A percentile compares a stretch with the other conserved stretches of the same genome.
Conservation (phyloP, 2,113 vertebrate species). For the Regulus satrapa region DNA sequence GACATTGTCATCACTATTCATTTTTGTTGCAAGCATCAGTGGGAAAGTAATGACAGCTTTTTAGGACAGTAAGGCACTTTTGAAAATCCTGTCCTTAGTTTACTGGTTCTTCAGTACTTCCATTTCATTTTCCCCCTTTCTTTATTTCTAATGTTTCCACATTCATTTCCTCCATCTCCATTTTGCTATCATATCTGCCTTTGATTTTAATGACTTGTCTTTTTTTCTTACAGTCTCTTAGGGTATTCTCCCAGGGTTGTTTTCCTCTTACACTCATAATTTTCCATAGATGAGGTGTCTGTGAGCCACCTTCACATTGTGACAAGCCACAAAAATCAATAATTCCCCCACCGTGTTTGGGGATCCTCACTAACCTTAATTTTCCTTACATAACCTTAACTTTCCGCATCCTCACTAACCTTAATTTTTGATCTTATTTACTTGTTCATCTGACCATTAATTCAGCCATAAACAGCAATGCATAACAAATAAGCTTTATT, state of each 20-base stretch:
- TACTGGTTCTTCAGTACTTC: neutral
- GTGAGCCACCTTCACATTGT: neutral
- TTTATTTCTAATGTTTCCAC: neutral
- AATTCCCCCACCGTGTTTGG: accelerated
- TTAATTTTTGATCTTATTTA: neutral
- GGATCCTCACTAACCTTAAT: no score
- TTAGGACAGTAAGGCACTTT: neutral
- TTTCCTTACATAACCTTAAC: neutral
- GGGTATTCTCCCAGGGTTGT: neutral
- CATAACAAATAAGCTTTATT: neutral
- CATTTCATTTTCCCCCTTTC: neutral
- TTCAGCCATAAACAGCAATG: neutral
- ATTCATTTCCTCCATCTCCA: neutral
- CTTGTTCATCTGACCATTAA: neutral
- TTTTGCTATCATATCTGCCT: neutral
- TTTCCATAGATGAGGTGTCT: neutral
- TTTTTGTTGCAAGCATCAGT: neutral
- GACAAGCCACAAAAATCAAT: neutral
- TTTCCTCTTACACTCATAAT: neutral
- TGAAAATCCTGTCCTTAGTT: neutral
- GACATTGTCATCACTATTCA: neutral
- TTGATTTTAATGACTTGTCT: neutral
- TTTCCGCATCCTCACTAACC: no score
- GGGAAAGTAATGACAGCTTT: neutral
- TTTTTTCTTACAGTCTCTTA: neutral